A percentile compares a stretch with the other conserved stretches of the same genome.
Evolutionary conservation across 2,113 vertebrate genomes (phyloP).

Genomic region (Chelonoidis abingdonii): DNA sequence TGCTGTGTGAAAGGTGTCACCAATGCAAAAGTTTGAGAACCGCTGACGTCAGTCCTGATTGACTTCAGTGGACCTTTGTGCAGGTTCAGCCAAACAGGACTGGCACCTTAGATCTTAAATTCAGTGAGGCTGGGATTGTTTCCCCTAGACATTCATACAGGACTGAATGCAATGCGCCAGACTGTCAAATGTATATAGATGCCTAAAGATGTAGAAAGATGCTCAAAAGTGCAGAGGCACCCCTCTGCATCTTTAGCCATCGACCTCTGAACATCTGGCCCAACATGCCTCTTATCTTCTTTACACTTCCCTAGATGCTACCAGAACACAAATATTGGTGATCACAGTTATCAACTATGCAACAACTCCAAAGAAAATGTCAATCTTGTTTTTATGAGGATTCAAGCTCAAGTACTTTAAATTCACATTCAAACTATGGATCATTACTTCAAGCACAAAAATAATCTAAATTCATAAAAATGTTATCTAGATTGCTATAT

Average conservation of each 20-base stretch:
- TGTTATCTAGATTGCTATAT: neutral
- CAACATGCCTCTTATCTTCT: neutral
- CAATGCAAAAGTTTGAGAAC: too few species aligned
- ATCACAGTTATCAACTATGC: neutral
- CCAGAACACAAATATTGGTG: neutral
- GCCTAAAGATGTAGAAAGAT: neutral
- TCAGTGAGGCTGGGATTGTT: neutral
- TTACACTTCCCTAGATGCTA: neutral
- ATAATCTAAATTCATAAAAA: neutral
- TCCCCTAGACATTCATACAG: neutral
- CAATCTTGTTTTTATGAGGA: neutral
- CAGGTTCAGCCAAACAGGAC: neutral
- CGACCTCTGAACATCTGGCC: neutral
- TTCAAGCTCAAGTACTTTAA: neutral
- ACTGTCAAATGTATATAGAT: neutral
- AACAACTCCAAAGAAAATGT: neutral
- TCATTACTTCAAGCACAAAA: neutral
- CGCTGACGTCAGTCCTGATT: neutral
- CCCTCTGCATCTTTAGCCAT: neutral
- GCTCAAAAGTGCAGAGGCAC: neutral
- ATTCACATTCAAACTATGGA: neutral
- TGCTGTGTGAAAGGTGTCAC: too few species aligned
- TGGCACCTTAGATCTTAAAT: neutral
- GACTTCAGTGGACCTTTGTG: neutral
- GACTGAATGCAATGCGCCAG: neutral